A percentile compares a stretch with the other conserved stretches of the same genome.
Evolutionary conservation across 2,888 invertebrate species (phyloP).

Genomic region (Folsomia manolachei): DNA sequence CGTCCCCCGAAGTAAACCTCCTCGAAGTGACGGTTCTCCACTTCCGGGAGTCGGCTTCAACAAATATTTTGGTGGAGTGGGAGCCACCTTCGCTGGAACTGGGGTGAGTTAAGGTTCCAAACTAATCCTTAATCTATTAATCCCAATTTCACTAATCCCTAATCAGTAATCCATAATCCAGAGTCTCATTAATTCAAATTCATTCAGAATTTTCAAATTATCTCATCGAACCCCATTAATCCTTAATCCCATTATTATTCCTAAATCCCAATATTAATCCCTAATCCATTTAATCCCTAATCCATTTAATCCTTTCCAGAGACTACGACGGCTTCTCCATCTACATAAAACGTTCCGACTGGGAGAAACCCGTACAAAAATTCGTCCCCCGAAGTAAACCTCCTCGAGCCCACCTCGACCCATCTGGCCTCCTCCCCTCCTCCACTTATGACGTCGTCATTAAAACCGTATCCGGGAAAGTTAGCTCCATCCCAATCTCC

Average conservation of each 20-base stretch:
- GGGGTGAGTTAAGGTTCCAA: too few species aligned
- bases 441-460: constrained; percentile 36
- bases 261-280: too few species aligned
- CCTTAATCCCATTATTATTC: too few species aligned
- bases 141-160: too few species aligned
- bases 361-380: constrained; percentile 38
- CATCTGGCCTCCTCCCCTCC: constrained; percentile 27
- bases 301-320: constrained; percentile 24
- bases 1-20: constrained; percentile 35
- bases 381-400: constrained; percentile 35
- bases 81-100: constrained; percentile 29
- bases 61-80: constrained; percentile 36
- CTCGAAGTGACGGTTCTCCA: constrained; percentile 32
- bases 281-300: too few species aligned
- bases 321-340: constrained; percentile 39
- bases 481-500: constrained; percentile 30
- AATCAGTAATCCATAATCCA: too few species aligned
- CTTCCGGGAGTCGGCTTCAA: constrained; percentile 20
- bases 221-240: too few species aligned
- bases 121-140: too few species aligned
- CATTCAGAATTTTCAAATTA: too few species aligned
- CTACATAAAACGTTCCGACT: constrained; percentile 27
- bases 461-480: constrained; percentile 40
- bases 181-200: too few species aligned
- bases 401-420: constrained; percentile 33